Percentiles rank a stretch among this genome's conserved stretches.
Conservation (phyloP, 2,888 invertebrate species). For the Microplitis manilae region DNA sequence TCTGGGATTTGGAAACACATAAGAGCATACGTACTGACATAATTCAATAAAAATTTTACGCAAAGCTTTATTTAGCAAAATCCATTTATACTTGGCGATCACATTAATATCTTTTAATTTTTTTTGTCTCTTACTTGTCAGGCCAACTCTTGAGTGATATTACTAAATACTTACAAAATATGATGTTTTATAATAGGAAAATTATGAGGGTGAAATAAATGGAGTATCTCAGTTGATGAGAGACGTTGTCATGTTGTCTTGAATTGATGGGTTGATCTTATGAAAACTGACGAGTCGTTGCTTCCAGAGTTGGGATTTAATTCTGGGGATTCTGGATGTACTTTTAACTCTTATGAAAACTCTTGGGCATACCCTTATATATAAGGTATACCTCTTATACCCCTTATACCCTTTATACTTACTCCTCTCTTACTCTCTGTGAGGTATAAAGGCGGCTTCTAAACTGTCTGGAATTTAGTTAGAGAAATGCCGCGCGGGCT, state of each 20-base stretch:
- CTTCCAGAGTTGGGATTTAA: not conserved
- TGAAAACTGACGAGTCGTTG: not conserved
- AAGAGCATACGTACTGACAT: not conserved
- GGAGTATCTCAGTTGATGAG: not conserved
- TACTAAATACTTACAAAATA: not conserved
- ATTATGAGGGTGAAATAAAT: not conserved
- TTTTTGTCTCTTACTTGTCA: not conserved
- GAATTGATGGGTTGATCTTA: not conserved
- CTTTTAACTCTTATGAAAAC: slow-evolving; percentile 20
- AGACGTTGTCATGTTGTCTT: not conserved
- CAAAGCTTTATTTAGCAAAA: not conserved
- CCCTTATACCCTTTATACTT: no score
- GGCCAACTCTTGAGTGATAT: not conserved
- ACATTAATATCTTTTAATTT: no score
- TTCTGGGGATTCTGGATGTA: not conserved
- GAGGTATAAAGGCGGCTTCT: not conserved
- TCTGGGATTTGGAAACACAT: not conserved
- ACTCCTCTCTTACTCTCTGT: no score
- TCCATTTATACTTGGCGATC: not conserved
- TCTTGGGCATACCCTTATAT: slow-evolving; percentile 21
- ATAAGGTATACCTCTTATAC: no score
- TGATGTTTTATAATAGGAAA: not conserved
- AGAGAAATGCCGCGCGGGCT: slow-evolving; percentile 5
- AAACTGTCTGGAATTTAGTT: slow-evolving; percentile 13
- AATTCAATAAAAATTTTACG: not conserved